These are phyloP conservation scores for Crambe crambe DNA, from an alignment of 37 sponge, comb jelly and placozoan species.

Conservation along the genomic window DNA sequence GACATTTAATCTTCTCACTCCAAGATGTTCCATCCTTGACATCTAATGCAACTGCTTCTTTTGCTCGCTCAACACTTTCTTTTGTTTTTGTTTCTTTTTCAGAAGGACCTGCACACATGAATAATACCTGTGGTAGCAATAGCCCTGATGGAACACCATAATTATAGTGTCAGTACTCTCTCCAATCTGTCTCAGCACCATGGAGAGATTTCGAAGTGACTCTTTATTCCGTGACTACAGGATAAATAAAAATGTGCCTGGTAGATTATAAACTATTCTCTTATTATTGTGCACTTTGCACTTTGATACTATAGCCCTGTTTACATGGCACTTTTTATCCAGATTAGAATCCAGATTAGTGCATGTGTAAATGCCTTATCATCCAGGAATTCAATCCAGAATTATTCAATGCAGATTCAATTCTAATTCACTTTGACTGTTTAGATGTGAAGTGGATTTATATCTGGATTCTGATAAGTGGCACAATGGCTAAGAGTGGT, in stretches of 20 bases:
- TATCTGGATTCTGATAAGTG: neutral
- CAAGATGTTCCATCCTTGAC: constrained; percentile 86
- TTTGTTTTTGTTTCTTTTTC: constrained; percentile 46
- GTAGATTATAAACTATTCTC: no score
- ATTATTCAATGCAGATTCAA: no score
- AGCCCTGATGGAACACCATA: neutral
- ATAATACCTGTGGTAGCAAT: no score
- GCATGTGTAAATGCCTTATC: no score
- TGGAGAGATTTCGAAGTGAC: constrained; percentile 70
- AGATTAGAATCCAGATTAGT: no score
- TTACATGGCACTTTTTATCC: no score
- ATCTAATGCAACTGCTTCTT: constrained; percentile 78
- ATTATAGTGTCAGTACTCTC: constrained; percentile 31
- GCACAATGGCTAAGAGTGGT: neutral
- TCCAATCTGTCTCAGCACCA: constrained; percentile 74
- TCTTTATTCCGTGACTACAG: constrained; percentile 65
- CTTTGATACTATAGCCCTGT: no score
- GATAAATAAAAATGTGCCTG: no score
- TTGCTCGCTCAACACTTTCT: constrained; percentile 74
- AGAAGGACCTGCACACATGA: constrained; percentile 26
- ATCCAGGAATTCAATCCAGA: no score
- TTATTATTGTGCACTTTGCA: no score
- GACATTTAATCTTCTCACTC: constrained; percentile 42
- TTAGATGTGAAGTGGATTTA: no score
- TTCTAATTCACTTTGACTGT: no score